Base-by-base conservation (phyloP, 2,113 vertebrate species). In the Oryzias woworae region DNA sequence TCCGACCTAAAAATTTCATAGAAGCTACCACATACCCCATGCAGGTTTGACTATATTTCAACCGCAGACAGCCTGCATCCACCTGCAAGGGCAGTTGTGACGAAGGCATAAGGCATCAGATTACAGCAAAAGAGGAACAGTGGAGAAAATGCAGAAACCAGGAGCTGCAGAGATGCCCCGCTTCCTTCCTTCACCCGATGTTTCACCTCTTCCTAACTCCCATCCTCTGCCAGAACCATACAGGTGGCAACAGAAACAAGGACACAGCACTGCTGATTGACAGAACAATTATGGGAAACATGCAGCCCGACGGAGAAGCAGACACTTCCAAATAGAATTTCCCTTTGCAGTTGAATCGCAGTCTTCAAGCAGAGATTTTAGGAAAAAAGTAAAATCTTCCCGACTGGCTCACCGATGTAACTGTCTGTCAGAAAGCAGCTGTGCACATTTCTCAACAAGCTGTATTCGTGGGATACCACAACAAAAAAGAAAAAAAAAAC, bases 211-310 rank as follows among this genome's bases (percentile, higher is more conserved):
- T 75, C 74, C 69, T 53, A 63, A 69, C 71, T 73, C 47, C 56
- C 64, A 57, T 71, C 70, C 69, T 71, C 67, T 78, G 69, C 75
- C 80, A 77, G 82, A 78, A 68, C 85, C 85, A 92, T 91, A 88
- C 86, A 82, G 87, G 87, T 88, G 83, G 80, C 78, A 75, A 73
- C 68, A 86, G 85, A 91, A 88, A 87, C 87, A 80, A 87, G 89
- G 88, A 87, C 62, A 75, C 88, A 87, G 81, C 77, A 44, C 53
- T 28, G 54, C 60, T 91, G 90, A 95, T 81, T 94, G 93, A 93
- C 93, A 94, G 90, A 87, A 91, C 93, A 95, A 94, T 95, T 95
- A 93, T 88, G 60, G 86, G 78, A 53, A 91, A 85, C 76, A 91
- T 81, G 89, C 75, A 82, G 84, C 81, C 83, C 84, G 77, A 90